Conservation (phyloP, 2,797 vertebrate genomes). For the Acanthurus lineatus region DNA sequence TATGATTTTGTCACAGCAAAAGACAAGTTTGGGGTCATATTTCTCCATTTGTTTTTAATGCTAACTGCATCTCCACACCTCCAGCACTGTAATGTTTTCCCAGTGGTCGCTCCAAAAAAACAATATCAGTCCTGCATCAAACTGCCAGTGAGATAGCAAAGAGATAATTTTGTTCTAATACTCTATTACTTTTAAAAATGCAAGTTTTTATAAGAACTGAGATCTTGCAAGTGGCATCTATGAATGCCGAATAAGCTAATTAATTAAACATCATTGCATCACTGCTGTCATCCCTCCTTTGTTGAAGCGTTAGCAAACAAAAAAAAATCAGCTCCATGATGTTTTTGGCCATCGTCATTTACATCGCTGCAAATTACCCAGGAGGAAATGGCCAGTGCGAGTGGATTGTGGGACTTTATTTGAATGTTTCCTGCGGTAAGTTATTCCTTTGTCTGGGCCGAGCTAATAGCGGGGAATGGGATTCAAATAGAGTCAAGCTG, state of each 20-base stretch:
- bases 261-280: conserved; percentile 50
- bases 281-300: conserved; percentile 32
- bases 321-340: conserved; percentile 37
- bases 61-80: background rate
- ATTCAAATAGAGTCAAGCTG: conserved; percentile 87
- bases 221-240: background rate
- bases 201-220: background rate
- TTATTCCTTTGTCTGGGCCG: conserved; percentile 84
- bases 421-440: conserved; percentile 82
- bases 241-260: conserved; percentile 36
- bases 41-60: background rate
- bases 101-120: background rate
- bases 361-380: conserved; percentile 72
- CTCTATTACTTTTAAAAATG: background rate
- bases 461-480: conserved; percentile 84
- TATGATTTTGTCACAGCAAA: background rate
- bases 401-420: conserved; percentile 82
- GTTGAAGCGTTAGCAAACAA: conserved; percentile 47
- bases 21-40: background rate
- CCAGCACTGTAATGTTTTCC: background rate
- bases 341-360: conserved; percentile 63
- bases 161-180: background rate
- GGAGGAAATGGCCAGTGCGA: conserved; percentile 70
- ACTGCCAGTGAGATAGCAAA: background rate
- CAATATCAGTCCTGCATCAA: background rate